Evolutionary conservation across 2,888 invertebrate species (phyloP).

Genomic region (Eupithecia inturbata): DNA sequence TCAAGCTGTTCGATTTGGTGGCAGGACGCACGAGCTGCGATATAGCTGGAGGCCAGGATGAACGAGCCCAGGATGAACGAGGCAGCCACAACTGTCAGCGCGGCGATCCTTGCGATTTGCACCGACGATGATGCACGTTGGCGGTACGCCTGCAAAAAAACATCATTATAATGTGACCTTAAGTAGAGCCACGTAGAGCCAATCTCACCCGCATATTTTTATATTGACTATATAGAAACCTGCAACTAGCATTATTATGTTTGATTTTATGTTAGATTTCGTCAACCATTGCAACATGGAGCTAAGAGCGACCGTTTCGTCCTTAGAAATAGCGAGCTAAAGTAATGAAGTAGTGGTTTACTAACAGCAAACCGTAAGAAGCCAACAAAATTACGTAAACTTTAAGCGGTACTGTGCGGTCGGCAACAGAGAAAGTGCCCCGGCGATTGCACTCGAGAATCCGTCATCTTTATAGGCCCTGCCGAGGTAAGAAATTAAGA

Average conservation of each 20-base stretch:
- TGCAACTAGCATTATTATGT: constrained; percentile 29
- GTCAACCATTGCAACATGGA: constrained; percentile 32
- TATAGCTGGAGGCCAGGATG: constrained; percentile 92
- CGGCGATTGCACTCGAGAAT: constrained; percentile 66
- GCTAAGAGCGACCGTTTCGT: constrained; percentile 46
- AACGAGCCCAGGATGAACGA: constrained; percentile 92
- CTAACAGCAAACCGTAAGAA: constrained; percentile 48
- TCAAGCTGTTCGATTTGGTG: constrained; percentile 89
- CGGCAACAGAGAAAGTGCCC: constrained; percentile 70
- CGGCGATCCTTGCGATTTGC: constrained; percentile 94
- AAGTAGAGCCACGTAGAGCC: neutral
- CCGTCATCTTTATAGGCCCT: constrained; percentile 56
- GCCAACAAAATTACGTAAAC: constrained; percentile 55
- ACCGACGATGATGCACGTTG: constrained; percentile 89
- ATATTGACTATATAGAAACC: neutral
- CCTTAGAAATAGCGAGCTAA: constrained; percentile 47
- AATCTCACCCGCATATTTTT: neutral
- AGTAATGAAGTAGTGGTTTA: constrained; percentile 54
- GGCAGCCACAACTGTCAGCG: constrained; percentile 91
- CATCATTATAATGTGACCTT: constrained; percentile 15
- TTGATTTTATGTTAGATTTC: constrained; percentile 16
- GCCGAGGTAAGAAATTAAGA: constrained; percentile 57
- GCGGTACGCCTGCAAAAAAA: constrained; percentile 89
- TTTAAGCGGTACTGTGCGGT: constrained; percentile 44
- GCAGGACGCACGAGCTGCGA: constrained; percentile 92